Base-by-base conservation (phyloP, 2,888 invertebrate genomes). In the Cryptus armator region DNA sequence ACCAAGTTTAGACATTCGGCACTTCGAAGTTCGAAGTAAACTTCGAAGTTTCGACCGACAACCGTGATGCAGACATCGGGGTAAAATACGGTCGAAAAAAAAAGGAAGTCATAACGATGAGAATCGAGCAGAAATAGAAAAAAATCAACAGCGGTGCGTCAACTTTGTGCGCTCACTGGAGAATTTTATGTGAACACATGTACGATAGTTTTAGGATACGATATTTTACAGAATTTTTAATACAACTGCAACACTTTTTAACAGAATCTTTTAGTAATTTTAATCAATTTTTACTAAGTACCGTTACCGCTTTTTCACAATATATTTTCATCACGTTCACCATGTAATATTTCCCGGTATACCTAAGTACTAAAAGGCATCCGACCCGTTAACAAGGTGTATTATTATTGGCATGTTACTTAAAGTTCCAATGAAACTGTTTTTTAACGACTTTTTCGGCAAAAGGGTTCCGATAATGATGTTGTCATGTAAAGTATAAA, bases 1-100 rank as follows among this genome's bases (percentile, higher is more conserved):
- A 68, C 37, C 14, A 16, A 53, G 44, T 77, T 67, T 29, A 19
- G 53, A 6, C 14, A 51, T 51, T 51, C 66, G 29, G 12, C 19
- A 24, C 67, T 66, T 44, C 44, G 66, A 24, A 32, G 59, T 32
- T 59, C 59, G 59, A 12, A 59, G 4, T 1, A 5, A 37, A 37
- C 37, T 37, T 1, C 37, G 2, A 37, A 37, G 6, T 37, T 37
- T 1, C 37, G 6, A 37, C 3, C 9, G 37, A 37, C 37, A 24
- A 24, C 3, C 12, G 12, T 24, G 14, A 32, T 7, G 59, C 24
- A 12, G 29, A 59, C 14, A 5, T 29, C 12, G 29, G 29, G 24
- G 14, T 9, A 37, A 12, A 24, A 59, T 10, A 3, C 2, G 10
- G 9, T 10, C 9, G 10, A 24, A 16, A 56, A 56, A 56, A 10